Base-by-base conservation (phyloP, 2,113 vertebrate species). In the Oncorhynchus tshawytscha region DNA sequence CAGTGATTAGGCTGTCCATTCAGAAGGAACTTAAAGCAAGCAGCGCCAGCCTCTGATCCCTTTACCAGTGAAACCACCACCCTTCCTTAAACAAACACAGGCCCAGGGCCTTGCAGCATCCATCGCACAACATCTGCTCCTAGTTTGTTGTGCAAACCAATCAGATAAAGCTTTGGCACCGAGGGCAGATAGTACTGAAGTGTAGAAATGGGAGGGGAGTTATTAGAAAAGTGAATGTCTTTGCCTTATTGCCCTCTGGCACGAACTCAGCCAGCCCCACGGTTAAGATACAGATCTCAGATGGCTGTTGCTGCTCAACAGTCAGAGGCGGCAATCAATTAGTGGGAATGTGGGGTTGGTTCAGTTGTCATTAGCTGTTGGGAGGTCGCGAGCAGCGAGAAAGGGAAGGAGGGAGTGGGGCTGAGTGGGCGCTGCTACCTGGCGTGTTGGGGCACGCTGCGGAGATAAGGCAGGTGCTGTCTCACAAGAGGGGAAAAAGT, bases 111-210 rank as follows among this genome's bases (percentile, higher is more conserved):
- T n/a, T n/a, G 75, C 80, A 39, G 29, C 29, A 34, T 68, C 51
- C 51, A 5, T 81, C 12, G 0, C 75, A 67, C 39, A 54, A 82
- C 94, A 91, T 92, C 94, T 93, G 94, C 90, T 85, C 79, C 81
- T 81, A 89, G 89, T 94, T 93, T 92, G 88, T 80, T 92, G 89
- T 54, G 88, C 89, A 88, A 94, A 93, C 79, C 90, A 75, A 75
- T 84, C 82, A 78, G 83, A 74, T 76, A 15, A 67, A 66, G 85
- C 78, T 64, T 1, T 85, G 67, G 29, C 62, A 16, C 70, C 80
- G 70, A 79, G 75, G 45, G 49, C 0, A 74, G 70, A 72, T 6
- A 64, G 65, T 60, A 68, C 20, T 13, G 22, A 15, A 49, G 48
- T 65, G 31, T 31, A 69, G 59, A 45, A 45, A 45, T 45, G 39